phyloP scores from a whole-genome alignment of 2,888 invertebrate species.

The Drosophila tanythrix region DNA sequence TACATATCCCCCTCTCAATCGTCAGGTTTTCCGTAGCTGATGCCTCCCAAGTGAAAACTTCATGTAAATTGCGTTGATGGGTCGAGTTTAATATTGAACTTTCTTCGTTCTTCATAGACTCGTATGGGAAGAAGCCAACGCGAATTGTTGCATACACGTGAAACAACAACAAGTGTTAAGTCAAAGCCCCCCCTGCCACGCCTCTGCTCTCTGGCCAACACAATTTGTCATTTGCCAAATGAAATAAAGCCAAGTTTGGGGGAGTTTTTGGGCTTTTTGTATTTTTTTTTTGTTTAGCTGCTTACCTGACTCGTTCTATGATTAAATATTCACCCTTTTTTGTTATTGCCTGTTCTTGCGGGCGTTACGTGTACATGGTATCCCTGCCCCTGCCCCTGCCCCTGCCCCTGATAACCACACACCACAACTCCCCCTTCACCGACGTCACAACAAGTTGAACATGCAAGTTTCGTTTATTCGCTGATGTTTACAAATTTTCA shows the following conservation, averaged over 20 bases:
- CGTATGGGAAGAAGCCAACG: background rate
- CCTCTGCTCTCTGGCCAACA: constrained; percentile 23
- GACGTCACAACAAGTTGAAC: constrained; percentile 23
- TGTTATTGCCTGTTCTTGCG: constrained; percentile 13
- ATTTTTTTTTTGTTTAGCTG: constrained; percentile 15
- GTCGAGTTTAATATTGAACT: constrained; percentile 52
- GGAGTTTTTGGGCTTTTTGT: constrained; percentile 1
- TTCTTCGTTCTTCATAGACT: constrained; percentile 34
- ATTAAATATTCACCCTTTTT: constrained; percentile 77
- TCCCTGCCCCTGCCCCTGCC: background rate
- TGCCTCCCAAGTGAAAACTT: constrained; percentile 65
- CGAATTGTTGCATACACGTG: constrained; percentile 48
- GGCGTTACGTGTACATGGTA: constrained; percentile 24
- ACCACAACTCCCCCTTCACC: background rate
- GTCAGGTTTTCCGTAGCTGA: constrained; percentile 33
- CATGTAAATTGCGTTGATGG: constrained; percentile 72
- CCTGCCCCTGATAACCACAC: background rate
- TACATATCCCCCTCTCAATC: background rate
- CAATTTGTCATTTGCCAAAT: constrained; percentile 74
- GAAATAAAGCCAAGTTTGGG: constrained; percentile 36
- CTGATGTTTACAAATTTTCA: constrained; percentile 78
- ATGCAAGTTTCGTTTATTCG: constrained; percentile 64
- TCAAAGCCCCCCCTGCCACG: constrained; percentile 15
- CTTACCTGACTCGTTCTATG: constrained; percentile 54
- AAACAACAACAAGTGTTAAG: constrained; percentile 73